Evolutionary conservation across 2,113 vertebrate genomes (phyloP).

Genomic region (Gallinago paraguaiae): DNA sequence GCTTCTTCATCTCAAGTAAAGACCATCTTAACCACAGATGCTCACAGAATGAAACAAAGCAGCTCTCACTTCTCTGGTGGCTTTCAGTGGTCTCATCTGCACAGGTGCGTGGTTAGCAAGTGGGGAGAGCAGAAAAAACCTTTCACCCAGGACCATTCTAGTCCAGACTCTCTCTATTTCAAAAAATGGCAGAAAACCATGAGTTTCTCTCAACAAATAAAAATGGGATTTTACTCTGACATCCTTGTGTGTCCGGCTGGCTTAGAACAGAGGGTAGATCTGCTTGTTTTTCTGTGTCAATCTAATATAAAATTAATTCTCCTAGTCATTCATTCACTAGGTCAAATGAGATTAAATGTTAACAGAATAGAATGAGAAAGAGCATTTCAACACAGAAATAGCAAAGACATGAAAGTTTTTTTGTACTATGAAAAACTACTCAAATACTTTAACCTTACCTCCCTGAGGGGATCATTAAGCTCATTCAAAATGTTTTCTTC

Average conservation of each 20-base stretch:
- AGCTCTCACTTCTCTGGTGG: background rate
- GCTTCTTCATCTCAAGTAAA: background rate
- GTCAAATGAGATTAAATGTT: background rate
- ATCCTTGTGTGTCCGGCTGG: background rate
- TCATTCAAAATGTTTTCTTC: constrained; percentile 98
- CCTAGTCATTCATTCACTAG: background rate
- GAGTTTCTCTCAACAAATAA: background rate
- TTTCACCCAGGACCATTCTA: background rate
- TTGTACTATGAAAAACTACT: background rate
- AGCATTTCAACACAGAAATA: background rate
- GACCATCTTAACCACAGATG: background rate
- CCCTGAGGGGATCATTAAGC: constrained; percentile 96
- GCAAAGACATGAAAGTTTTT: background rate
- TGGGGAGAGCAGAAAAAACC: background rate
- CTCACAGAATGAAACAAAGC: background rate
- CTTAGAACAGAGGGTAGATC: background rate
- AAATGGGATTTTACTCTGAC: background rate
- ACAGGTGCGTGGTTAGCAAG: background rate
- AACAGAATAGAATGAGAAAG: background rate
- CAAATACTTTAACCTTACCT: constrained; percentile 79
- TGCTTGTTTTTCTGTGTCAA: background rate
- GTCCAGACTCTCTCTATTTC: background rate
- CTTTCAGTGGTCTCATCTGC: background rate
- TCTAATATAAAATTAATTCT: background rate
- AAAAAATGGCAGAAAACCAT: background rate